Conservation (phyloP, 1,140 invertebrate species). For the Drosophila mauritiana region DNA sequence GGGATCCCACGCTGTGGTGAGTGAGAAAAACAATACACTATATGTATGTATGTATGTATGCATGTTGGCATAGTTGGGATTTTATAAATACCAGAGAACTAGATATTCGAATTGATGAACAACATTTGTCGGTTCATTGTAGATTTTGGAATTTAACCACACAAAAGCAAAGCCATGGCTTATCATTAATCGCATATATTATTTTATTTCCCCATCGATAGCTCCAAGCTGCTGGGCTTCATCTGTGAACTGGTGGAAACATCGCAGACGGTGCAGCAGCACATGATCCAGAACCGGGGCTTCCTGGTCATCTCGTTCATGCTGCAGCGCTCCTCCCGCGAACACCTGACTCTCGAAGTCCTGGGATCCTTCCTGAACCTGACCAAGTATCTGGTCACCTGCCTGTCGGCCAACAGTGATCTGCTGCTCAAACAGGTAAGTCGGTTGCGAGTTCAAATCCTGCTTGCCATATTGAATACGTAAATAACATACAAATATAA, state of each 20-base stretch:
- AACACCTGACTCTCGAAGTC: constrained; percentile 97
- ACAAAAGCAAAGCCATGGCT: too few relatives aligned
- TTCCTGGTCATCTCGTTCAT: constrained; percentile 99
- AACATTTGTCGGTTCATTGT: too few relatives aligned
- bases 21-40: constrained; percentile 31
- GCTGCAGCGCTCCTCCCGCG: constrained; percentile 95
- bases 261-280: constrained; percentile 98
- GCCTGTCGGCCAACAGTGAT: constrained; percentile 96
- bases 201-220: constrained; percentile 80
- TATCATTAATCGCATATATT: not conserved
- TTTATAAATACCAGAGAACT: too few relatives aligned
- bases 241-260: constrained; percentile 98
- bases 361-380: constrained; percentile 96
- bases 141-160: too few relatives aligned
- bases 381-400: constrained; percentile 98
- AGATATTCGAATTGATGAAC: too few relatives aligned
- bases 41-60: too few relatives aligned
- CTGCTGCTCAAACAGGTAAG: constrained; percentile 96
- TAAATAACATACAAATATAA: not conserved
- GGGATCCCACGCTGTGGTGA: constrained; percentile 94
- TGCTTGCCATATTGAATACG: constrained; percentile 5
- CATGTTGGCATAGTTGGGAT: too few relatives aligned
- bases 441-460: constrained; percentile 13
- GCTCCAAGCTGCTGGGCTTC: constrained; percentile 98
- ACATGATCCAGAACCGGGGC: constrained; percentile 98